Evolutionary conservation across 2,113 vertebrate species (phyloP), one percentile per base, ranked within the genome.

Genomic region (Agapornis roseicollis): DNA sequence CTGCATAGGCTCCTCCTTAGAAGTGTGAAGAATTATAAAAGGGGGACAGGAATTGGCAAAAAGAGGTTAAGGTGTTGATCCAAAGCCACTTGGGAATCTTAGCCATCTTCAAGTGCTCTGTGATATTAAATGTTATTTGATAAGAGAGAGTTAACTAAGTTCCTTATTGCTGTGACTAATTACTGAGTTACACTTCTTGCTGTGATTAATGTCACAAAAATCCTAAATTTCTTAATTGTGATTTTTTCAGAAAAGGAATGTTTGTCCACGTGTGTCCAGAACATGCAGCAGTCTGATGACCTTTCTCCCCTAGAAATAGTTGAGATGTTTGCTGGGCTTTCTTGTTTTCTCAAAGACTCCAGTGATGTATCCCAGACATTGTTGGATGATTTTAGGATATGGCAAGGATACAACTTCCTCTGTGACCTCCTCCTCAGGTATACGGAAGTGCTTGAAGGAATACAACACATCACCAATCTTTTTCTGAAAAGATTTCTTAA

Each of bases 311-410:
- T 99, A 94, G 99, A 99, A 98, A 99, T 99, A 52, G 99, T 99
- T 78, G 99, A 99, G 97, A 99, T 99, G 99, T 99, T 99, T 93
- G 98, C 99, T 73, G 99, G 99, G 29, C 98, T 99, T 80, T 99
- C 99, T 90, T 99, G 99, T 96, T 99, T 99, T 96, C 99, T 99
- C 88, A 99, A 99, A 97, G 99, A 99, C 97, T 99, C 99, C 94
- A 99, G 99, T 92, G 99, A 99, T 76, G 99, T 99, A 66, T 99
- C 99, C 1, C 99, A 99, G 97, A 99, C 99, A 0, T 98, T 99
- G 76, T 88, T 99, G 97, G 99, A 99, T 73, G 99, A 99, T 91
- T 99, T 99, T 97, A 98, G 99, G 95, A 99, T 99, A 98, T 99
- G 99, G 97, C 99, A 99, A 98, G 99, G 99, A 94, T 99, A 99